Evolutionary conservation across 2,888 invertebrate species (phyloP), one percentile per base, ranked within the genome.

Genomic region (Lordiphosa andalusiaca): DNA sequence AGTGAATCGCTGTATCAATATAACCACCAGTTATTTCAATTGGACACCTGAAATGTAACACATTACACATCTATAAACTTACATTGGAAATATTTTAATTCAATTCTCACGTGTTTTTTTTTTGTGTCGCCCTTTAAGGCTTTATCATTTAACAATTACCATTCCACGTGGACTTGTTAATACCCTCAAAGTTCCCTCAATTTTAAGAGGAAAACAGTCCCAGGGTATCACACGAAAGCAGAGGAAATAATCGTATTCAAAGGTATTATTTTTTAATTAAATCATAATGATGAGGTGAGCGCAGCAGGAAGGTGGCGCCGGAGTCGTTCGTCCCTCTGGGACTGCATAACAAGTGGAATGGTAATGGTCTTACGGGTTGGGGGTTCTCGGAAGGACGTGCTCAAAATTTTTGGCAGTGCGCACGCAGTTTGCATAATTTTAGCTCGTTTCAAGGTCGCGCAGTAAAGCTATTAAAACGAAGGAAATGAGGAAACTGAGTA

Each of bases 361-460:
- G 70, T 65, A 76, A 81, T 81, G 62, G 42, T 42, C 30, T 30
- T 30, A 2, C 46, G n/a, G 23, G 48, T 12, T 4, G 30, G 10
- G 10, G 30, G 10, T 30, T 39, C 40, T 19, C 36, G 10, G 36
- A 9, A 13, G 13, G 13, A 57, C 71, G 63, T 65, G 69, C 50
- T 53, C 19, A 39, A 47, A 61, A 61, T 54, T 63, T 66, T 63
- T 49, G 60, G 51, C 47, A 63, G 50, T 44, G 55, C 63, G 70
- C 57, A 73, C 82, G 73, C 82, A 73, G 67, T 67, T 74, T 81
- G 74, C 74, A 74, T 74, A 54, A 69, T 69, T 80, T 75, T 65
- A 38, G 48, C 65, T 65, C 55, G 12, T 33, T 41, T 30, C 36
- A 65, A 44, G 48, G 42, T 30, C 64, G 40, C 64, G 40, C 13